phyloP scores from a whole-genome alignment of 2,888 invertebrate genomes.

The Iselma pallidipennis region DNA sequence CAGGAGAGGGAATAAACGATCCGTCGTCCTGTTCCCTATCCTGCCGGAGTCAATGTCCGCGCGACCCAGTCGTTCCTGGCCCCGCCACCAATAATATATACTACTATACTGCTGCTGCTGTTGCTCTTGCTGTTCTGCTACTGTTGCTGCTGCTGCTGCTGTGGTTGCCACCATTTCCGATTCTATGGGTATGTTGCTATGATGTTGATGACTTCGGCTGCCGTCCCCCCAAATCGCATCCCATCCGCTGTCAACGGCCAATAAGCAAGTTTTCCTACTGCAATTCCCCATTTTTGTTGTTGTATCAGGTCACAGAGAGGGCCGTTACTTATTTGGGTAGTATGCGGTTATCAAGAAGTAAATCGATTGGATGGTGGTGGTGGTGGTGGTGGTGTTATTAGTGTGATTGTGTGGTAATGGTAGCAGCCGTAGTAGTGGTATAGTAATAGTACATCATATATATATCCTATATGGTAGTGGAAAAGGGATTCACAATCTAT shows the following conservation, averaged over 20 bases:
- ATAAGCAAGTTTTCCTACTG: conserved; percentile 32
- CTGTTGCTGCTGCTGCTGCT: background rate
- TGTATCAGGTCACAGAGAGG: conserved; percentile 18
- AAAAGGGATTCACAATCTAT: background rate
- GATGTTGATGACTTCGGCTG: background rate
- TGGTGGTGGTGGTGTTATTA: conserved; percentile 13
- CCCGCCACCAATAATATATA: background rate
- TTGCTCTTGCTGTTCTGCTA: background rate
- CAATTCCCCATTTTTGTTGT: conserved; percentile 18
- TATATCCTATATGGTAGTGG: too few relatives aligned
- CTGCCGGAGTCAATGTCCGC: conserved; percentile 45
- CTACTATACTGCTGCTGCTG: background rate
- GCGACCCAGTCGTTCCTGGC: conserved; percentile 31
- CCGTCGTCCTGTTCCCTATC: conserved; percentile 34
- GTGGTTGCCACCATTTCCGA: background rate
- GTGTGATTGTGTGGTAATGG: conserved; percentile 21
- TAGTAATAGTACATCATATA: conserved; percentile 25
- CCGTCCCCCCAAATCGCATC: background rate
- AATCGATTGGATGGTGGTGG: background rate
- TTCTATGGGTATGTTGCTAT: too few relatives aligned
- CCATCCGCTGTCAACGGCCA: background rate
- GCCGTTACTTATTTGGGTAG: conserved; percentile 7
- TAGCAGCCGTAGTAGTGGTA: conserved; percentile 23
- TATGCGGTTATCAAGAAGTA: conserved; percentile 7
- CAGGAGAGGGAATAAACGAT: conserved; percentile 30